These are phyloP conservation scores for Caenorhabditis japonica DNA, from an alignment of 2,888 invertebrate species.

Conservation along the genomic window DNA sequence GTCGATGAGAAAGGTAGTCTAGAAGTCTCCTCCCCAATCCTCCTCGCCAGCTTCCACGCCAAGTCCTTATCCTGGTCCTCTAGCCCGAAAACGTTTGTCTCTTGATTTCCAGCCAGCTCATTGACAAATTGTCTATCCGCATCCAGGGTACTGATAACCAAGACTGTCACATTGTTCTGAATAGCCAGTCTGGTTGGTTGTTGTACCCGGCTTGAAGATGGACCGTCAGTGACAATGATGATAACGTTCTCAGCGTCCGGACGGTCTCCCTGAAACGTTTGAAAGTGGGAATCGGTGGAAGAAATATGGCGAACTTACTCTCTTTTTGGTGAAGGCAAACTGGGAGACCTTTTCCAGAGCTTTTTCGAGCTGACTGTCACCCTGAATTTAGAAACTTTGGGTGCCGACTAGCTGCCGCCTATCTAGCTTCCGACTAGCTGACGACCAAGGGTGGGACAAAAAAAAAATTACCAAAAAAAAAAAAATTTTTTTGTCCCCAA, in stretches of 20 bases:
- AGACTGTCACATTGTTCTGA: slow-evolving; percentile 63
- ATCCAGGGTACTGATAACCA: slow-evolving; percentile 69
- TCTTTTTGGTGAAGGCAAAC: slow-evolving; percentile 70
- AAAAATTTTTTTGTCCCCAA: too few relatives aligned
- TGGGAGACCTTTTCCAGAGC: slow-evolving; percentile 71
- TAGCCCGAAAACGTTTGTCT: slow-evolving; percentile 28
- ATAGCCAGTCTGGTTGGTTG: slow-evolving; percentile 60
- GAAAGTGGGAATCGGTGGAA: background rate
- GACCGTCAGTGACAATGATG: slow-evolving; percentile 70
- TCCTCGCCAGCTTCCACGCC: slow-evolving; percentile 63
- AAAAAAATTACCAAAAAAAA: too few relatives aligned
- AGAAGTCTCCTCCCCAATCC: slow-evolving; percentile 61
- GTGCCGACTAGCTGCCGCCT: too few relatives aligned
- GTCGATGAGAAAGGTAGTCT: too few relatives aligned
- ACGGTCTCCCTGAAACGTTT: slow-evolving; percentile 68
- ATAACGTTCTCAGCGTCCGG: slow-evolving; percentile 69
- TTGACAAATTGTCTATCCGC: slow-evolving; percentile 62
- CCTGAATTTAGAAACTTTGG: too few relatives aligned
- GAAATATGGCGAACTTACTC: slow-evolving; percentile 53
- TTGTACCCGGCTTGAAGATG: slow-evolving; percentile 60
- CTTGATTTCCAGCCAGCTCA: slow-evolving; percentile 56
- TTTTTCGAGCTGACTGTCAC: slow-evolving; percentile 66
- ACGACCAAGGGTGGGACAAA: too few relatives aligned
- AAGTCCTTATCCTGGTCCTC: slow-evolving; percentile 56
- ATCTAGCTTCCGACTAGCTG: too few relatives aligned